phyloP scores from a whole-genome alignment of 1,140 invertebrate species.

The Coelopa frigida region DNA sequence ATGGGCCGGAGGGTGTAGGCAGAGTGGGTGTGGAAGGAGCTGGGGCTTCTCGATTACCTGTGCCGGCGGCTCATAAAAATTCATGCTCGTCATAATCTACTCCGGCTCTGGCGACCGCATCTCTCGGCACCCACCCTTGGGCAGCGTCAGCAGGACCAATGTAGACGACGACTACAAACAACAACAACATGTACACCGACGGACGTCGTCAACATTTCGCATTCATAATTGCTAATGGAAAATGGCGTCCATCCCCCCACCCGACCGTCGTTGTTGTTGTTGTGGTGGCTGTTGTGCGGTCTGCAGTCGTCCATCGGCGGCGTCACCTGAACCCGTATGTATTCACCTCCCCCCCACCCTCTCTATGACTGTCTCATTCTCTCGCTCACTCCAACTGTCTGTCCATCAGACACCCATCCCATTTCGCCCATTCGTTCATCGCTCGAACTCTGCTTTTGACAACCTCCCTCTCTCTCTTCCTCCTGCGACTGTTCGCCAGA shows the following conservation, averaged over 20 bases:
- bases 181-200: conserved; percentile 1
- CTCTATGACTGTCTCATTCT: conserved; percentile 4
- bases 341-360: conserved; percentile 2
- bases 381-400: neutral
- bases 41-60: neutral
- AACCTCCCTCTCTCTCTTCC: too few species aligned
- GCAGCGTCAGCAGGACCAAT: too few species aligned
- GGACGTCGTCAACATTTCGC: conserved; percentile 23
- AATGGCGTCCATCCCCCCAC: too few species aligned
- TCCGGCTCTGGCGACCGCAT: too few species aligned
- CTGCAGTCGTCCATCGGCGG: too few species aligned
- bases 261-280: too few species aligned
- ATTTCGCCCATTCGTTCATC: neutral
- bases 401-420: neutral
- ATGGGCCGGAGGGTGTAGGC: neutral
- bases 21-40: neutral
- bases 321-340: neutral
- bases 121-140: too few species aligned
- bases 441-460: neutral
- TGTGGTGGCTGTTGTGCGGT: too few species aligned
- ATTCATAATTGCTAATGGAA: conserved; percentile 45
- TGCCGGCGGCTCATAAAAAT: conserved; percentile 10
- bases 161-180: neutral
- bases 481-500: conserved; percentile 26
- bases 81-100: conserved; percentile 11